Base-by-base conservation (phyloP, 2,113 vertebrate genomes). In the Camelus dromedarius region DNA sequence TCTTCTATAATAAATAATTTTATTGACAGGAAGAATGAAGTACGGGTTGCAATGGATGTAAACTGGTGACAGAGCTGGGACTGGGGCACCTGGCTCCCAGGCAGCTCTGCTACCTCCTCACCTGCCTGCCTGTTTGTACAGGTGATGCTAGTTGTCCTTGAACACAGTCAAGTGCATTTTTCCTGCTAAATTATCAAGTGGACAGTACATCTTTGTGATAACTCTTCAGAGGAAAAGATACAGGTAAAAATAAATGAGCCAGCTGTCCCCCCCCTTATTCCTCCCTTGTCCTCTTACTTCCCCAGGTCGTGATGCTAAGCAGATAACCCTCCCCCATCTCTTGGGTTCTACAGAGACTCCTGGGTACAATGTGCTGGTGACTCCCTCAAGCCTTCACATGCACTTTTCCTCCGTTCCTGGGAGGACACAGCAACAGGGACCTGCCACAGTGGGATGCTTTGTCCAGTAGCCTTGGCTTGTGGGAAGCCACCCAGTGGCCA, bases 201-300 rank as follows among this genome's bases (percentile, higher is more conserved):
- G 26, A 30, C 1, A 14, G 80, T 35, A 42, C 73, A 89, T 66
- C 20, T 32, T 89, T 73, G 32, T 35, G 48, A 15, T 46, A 58
- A 50, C 15, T 66, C 28, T 56, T 79, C 46, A 92, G 52, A 54
- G 56, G 86, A 84, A 95, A 82, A 96, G 70, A 70, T 26, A 50
- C 32, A 75, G 11, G 48, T 48, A 5, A 73, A 73, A 72, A 56
- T 26, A 79, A 77, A 81, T 52, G 58, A 67, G 16, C 9, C n/a
- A 13, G 46, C 32, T 3, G 1, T 50, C 20, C 69, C 10, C 14
- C 15, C 3, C 15, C 79, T 48, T 54, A 26, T 91, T 84, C 20
- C 22, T 72, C 26, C 12, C 28, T 5, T 62, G 11, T 38, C 24
- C 48, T 9, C 35, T 56, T n/a, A 58, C 70, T 22, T 24, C 7